A percentile compares a stretch with the other conserved stretches of the same genome.
Conservation (phyloP, 2,797 vertebrate genomes). For the Pagetopsis macropterus region DNA sequence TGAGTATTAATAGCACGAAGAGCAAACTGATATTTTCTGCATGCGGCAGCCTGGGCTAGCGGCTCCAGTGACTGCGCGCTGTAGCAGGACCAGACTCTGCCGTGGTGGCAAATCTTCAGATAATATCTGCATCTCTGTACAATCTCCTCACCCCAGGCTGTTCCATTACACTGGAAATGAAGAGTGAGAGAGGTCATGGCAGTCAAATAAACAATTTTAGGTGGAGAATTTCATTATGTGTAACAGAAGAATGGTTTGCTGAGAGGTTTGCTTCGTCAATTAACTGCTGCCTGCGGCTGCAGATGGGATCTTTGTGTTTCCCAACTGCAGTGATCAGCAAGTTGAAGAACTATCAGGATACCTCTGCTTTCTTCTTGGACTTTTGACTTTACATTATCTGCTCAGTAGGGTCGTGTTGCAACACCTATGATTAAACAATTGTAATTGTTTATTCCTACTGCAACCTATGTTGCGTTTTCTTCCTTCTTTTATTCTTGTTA, state of each 20-base stretch:
- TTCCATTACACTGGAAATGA: slow-evolving; percentile 61
- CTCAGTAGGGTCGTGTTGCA: slow-evolving; percentile 7
- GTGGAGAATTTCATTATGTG: slow-evolving; percentile 61
- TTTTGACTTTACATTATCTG: slow-evolving; percentile 22
- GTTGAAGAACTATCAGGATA: slow-evolving; percentile 32
- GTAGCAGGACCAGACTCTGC: slow-evolving; percentile 35
- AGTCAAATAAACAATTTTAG: slow-evolving; percentile 70
- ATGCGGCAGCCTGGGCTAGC: slow-evolving; percentile 42
- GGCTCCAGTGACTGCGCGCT: slow-evolving; percentile 19
- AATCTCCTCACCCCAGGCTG: slow-evolving; percentile 43
- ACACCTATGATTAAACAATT: slow-evolving; percentile 3
- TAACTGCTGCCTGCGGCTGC: slow-evolving; percentile 52
- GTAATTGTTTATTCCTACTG: slow-evolving; percentile 10
- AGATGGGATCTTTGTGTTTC: slow-evolving; percentile 54
- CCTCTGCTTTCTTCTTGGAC: slow-evolving; percentile 30
- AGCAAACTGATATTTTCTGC: slow-evolving; percentile 59
- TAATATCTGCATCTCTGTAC: slow-evolving; percentile 58
- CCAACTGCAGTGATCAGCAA: slow-evolving; percentile 36
- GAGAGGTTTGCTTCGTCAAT: slow-evolving; percentile 65
- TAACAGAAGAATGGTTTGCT: slow-evolving; percentile 36
- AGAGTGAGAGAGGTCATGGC: slow-evolving; percentile 61
- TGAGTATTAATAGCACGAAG: slow-evolving; percentile 62
- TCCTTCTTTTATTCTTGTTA: slow-evolving; percentile 27
- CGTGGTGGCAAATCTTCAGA: slow-evolving; percentile 43
- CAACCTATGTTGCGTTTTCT: slow-evolving; percentile 15